Base-by-base conservation (phyloP, 2,888 invertebrate genomes). In the Embidobia sp. region DNA sequence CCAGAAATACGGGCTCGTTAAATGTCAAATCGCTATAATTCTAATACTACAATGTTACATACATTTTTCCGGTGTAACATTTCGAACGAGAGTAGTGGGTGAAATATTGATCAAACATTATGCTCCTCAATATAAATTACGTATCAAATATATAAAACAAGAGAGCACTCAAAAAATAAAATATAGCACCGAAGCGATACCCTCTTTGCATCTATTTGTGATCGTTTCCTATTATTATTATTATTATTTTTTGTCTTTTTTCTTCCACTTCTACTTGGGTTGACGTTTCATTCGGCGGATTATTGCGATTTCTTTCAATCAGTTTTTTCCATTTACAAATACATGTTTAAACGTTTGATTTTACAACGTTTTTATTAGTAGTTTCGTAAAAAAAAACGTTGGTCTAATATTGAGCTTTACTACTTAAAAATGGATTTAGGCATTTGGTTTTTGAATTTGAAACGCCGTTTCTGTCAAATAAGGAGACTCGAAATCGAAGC, bases 21-120 rank as follows among this genome's bases (percentile, higher is more conserved):
- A 53, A 19, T 44, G 33, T 13, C 37, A 31, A 31, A 0, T 16
- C 22, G 46, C n/a, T n/a, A 67, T 57, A 31, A 59, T 40, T 70
- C 13, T 31, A 19, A 31, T 59, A 11, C 35, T 31, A 16, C 44
- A 33, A 31, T 67, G 53, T 72, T 72, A 31, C 35, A 44, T 48
- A 51, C 59, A 66, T 66, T 67, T 73, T 73, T 66, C 44, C 42
- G 44, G 44, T 66, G 48, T 40, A 61, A 63, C 51, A 48, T 63
- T 48, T 31, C 53, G 13, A 53, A 66, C 18, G 40, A 35, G 66
- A 74, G n/a, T 51, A 73, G 57, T 66, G 46, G 53, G 66, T 67
- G 44, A 67, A 74, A 67, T 74, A 74, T 74, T 74, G 74, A 74
- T 74, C 74, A 74, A 74, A 74, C 74, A 74, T 67, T 61, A 53